phyloP scores from a whole-genome alignment of 53 echinoderm and acorn worm genomes.

The Luidia sarsii region DNA sequence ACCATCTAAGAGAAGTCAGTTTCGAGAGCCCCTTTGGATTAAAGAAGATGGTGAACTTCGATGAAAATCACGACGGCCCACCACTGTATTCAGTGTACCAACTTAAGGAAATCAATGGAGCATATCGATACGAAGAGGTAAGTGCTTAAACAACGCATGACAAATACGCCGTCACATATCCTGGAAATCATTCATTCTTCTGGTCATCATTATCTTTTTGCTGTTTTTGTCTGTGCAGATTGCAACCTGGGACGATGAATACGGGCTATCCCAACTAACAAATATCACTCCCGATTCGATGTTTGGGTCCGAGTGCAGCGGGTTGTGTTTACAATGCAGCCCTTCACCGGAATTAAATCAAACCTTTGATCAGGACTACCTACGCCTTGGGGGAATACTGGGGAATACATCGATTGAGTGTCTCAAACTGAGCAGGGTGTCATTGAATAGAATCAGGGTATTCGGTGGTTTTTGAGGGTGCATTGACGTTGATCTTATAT shows the following conservation, averaged over 20 bases:
- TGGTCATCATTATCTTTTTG: no score
- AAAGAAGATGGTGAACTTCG: slow-evolving; percentile 54
- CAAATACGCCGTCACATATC: no score
- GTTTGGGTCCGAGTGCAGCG: slow-evolving; percentile 36
- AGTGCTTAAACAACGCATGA: no score
- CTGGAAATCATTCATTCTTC: no score
- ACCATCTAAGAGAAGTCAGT: slow-evolving; percentile 38
- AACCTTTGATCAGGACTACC: slow-evolving; percentile 12
- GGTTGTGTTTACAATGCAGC: slow-evolving; percentile 59
- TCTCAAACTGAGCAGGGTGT: no score
- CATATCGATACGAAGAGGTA: slow-evolving; percentile 1
- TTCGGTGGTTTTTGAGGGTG: no score
- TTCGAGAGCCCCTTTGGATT: slow-evolving; percentile 50
- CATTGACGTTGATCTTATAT: no score
- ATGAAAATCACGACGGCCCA: slow-evolving; percentile 61
- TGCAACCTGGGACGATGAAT: slow-evolving; percentile 37
- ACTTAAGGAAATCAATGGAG: background rate
- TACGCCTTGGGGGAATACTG: slow-evolving; percentile 66
- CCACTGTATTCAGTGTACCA: slow-evolving; percentile 22
- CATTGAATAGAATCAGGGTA: no score
- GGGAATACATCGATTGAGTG: no score
- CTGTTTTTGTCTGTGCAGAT: no score
- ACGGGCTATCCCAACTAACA: slow-evolving; percentile 24
- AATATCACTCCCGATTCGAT: slow-evolving; percentile 5
- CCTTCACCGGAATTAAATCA: background rate